These are phyloP conservation scores for Leptopilina clavipes DNA, from an alignment of 1,140 invertebrate species.

Conservation along the genomic window DNA sequence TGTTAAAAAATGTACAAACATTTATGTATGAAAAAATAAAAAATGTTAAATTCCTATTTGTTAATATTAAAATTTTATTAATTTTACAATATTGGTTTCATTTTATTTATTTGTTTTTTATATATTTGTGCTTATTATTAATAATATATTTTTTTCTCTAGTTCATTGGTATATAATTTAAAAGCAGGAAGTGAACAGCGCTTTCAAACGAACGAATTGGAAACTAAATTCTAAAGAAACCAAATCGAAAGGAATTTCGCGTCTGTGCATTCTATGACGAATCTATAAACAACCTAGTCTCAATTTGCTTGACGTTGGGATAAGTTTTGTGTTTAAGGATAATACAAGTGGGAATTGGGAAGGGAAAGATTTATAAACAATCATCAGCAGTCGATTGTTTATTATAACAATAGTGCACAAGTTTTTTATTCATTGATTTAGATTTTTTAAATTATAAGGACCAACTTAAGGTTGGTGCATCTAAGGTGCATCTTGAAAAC, in stretches of 20 bases:
- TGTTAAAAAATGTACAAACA: slow-evolving; percentile 40
- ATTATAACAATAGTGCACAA: slow-evolving; percentile 1
- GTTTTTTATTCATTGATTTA: slow-evolving; percentile 17
- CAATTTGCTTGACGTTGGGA: not conserved
- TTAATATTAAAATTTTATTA: not conserved
- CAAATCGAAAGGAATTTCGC: too few species aligned
- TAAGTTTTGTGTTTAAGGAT: not conserved
- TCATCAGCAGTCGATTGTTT: not conserved
- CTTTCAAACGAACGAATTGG: too few species aligned
- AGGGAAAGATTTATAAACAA: slow-evolving; percentile 8
- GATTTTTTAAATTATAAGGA: slow-evolving; percentile 9
- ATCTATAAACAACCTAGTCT: too few species aligned
- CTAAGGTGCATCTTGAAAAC: slow-evolving; percentile 19
- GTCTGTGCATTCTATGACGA: too few species aligned
- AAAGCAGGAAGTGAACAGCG: too few species aligned
- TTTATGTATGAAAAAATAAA: slow-evolving; percentile 42
- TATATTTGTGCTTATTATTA: too few species aligned
- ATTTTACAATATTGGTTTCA: not conserved
- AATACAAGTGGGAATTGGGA: slow-evolving; percentile 8
- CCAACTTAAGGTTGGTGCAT: slow-evolving; percentile 21
- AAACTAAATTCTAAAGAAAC: too few species aligned
- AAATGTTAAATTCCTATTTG: slow-evolving; percentile 41
- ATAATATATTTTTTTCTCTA: too few species aligned
- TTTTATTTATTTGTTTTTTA: not conserved
- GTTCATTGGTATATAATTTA: too few species aligned